A percentile compares a stretch with the other conserved stretches of the same genome.
These are phyloP conservation scores for Drusus annulatus DNA, from an alignment of 1,140 invertebrate species.

Conservation along the genomic window DNA sequence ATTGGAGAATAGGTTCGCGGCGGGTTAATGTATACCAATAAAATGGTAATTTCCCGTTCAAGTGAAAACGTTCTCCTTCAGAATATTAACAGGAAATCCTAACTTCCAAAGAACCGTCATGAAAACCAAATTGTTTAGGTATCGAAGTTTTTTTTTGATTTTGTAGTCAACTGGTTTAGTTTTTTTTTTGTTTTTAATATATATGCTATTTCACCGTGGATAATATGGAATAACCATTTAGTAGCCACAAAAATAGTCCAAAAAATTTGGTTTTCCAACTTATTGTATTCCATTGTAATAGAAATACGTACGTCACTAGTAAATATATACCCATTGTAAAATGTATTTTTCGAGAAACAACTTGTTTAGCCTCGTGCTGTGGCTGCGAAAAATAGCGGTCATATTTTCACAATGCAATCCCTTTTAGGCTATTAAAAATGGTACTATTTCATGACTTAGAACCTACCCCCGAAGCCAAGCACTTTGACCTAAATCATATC, in stretches of 20 bases:
- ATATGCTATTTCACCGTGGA: too few relatives aligned
- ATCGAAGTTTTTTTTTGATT: slow-evolving; percentile 31
- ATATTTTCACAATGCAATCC: slow-evolving; percentile 4
- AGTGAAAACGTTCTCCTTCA: slow-evolving; percentile 28
- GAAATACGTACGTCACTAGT: too few relatives aligned
- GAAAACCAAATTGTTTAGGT: slow-evolving; percentile 17
- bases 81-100: slow-evolving; percentile 38
- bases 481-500: slow-evolving; percentile 52
- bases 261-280: too few relatives aligned
- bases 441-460: background rate
- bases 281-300: too few relatives aligned
- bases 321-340: too few relatives aligned
- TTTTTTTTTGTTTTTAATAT: too few relatives aligned
- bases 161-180: slow-evolving; percentile 9
- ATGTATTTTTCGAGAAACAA: too few relatives aligned
- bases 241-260: too few relatives aligned
- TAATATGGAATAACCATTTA: too few relatives aligned
- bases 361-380: too few relatives aligned
- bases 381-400: background rate
- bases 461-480: background rate
- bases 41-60: slow-evolving; percentile 32
- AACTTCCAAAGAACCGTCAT: slow-evolving; percentile 32
- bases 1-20: background rate
- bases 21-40: slow-evolving; percentile 38
- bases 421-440: background rate